Evolutionary conservation across 2,797 vertebrate genomes (phyloP).

Genomic region (Neostethus bicornis): DNA sequence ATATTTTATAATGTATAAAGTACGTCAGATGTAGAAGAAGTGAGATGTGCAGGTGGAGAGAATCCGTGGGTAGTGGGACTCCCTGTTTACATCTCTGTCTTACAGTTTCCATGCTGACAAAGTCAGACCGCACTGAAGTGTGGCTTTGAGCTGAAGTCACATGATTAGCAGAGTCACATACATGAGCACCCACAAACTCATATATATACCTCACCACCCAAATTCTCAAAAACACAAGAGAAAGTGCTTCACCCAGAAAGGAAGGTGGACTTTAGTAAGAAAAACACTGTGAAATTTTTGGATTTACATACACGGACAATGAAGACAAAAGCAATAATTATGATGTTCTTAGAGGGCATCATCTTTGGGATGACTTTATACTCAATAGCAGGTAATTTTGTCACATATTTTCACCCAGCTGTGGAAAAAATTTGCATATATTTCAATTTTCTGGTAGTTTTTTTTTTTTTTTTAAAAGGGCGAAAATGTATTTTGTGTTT

Average conservation of each 20-base stretch:
- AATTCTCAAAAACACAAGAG: constrained; percentile 18
- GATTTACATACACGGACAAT: not conserved
- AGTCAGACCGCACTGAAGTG: constrained; percentile 60
- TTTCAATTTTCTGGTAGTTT: not conserved
- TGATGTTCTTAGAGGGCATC: constrained; percentile 37
- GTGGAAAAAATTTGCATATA: rapidly evolving
- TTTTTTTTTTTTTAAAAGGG: not conserved
- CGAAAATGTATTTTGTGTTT: constrained; percentile 10
- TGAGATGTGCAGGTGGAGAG: constrained; percentile 46
- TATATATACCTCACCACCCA: constrained; percentile 48
- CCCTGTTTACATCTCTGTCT: constrained; percentile 67
- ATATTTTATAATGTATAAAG: not conserved
- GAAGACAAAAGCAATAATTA: constrained; percentile 5
- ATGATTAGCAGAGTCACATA: constrained; percentile 59
- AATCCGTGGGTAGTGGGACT: constrained; percentile 78
- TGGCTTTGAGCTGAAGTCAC: constrained; percentile 62
- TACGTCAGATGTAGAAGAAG: constrained; percentile 4
- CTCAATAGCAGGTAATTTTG: constrained; percentile 63
- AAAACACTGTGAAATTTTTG: not conserved
- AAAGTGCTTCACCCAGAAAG: constrained; percentile 5
- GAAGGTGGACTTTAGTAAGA: constrained; percentile 6
- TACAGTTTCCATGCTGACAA: constrained; percentile 74
- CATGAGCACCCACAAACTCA: constrained; percentile 36
- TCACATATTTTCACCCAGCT: not conserved
- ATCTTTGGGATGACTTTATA: constrained; percentile 47